Percentiles rank a stretch among this genome's conserved stretches.
These are phyloP conservation scores for Volucella inflata DNA, from an alignment of 2,888 invertebrate species.

Conservation along the genomic window DNA sequence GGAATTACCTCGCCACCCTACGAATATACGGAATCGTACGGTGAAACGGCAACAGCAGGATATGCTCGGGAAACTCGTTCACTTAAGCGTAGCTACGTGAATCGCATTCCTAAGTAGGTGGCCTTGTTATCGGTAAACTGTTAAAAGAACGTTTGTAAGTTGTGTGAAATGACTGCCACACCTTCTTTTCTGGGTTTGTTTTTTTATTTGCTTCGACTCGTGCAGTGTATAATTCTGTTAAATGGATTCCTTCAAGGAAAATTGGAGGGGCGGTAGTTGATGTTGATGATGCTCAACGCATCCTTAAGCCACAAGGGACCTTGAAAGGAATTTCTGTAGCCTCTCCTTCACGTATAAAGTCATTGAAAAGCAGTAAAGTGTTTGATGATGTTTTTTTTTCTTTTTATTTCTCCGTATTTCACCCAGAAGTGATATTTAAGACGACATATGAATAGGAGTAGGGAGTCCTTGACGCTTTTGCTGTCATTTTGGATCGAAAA, in stretches of 20 bases:
- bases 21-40: no score
- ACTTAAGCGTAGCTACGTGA: slow-evolving; percentile 43
- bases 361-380: slow-evolving; percentile 5
- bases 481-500: background rate
- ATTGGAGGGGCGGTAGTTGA: slow-evolving; percentile 6
- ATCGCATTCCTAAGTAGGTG: slow-evolving; percentile 13
- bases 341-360: background rate
- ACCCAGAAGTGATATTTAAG: background rate
- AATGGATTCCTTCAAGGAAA: background rate
- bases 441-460: background rate
- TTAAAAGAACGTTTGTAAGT: background rate
- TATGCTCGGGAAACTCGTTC: slow-evolving; percentile 29
- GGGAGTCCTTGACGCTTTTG: slow-evolving; percentile 15
- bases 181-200: background rate
- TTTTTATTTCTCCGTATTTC: background rate
- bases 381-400: background rate
- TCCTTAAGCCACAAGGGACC: background rate
- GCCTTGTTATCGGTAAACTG: background rate
- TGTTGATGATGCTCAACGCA: slow-evolving; percentile 4
- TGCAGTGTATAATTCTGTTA: slow-evolving; percentile 22
- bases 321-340: no score
- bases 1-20: slow-evolving; percentile 20
- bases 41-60: background rate
- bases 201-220: background rate
- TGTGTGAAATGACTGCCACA: background rate